Evolutionary conservation across 2,888 invertebrate species (phyloP).

Genomic region (Drosophila fungiperda): DNA sequence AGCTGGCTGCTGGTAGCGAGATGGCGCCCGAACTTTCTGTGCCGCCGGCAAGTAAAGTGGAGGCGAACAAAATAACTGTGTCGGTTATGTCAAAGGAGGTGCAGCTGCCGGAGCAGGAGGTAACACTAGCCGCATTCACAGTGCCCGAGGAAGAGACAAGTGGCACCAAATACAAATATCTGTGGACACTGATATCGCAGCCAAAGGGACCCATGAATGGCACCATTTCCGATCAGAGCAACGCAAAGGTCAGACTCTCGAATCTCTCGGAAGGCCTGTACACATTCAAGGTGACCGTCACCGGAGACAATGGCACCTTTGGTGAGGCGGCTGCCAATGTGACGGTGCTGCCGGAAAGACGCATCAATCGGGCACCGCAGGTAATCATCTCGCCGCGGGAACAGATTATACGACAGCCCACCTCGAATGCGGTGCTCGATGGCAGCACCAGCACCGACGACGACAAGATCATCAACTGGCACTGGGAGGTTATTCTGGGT

Average conservation of each 20-base stretch:
- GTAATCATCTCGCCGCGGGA: constrained; percentile 94
- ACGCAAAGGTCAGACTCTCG: constrained; percentile 92
- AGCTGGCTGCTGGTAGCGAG: constrained; percentile 42
- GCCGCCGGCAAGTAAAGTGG: constrained; percentile 70
- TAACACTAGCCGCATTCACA: constrained; percentile 92
- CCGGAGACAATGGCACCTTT: constrained; percentile 89
- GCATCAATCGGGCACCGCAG: constrained; percentile 93
- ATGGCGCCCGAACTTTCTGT: constrained; percentile 25
- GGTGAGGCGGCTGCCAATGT: constrained; percentile 95
- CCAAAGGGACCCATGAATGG: constrained; percentile 92
- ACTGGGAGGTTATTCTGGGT: constrained; percentile 96
- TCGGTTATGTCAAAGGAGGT: constrained; percentile 92
- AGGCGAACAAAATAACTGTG: constrained; percentile 88
- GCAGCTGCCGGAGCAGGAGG: constrained; percentile 93
- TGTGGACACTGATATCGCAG: constrained; percentile 94
- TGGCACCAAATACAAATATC: constrained; percentile 91
- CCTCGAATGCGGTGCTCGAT: constrained; percentile 95
- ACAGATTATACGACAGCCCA: constrained; percentile 95
- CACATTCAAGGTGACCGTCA: constrained; percentile 93
- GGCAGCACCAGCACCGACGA: constrained; percentile 93
- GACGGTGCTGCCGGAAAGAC: constrained; percentile 93
- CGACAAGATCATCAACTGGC: constrained; percentile 93
- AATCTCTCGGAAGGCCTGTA: constrained; percentile 95
- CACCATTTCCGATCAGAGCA: constrained; percentile 93
- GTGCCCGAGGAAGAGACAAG: constrained; percentile 90